A percentile compares a stretch with the other conserved stretches of the same genome.
phyloP scores from a whole-genome alignment of 1,140 invertebrate genomes.

The Lepidurus couesii region DNA sequence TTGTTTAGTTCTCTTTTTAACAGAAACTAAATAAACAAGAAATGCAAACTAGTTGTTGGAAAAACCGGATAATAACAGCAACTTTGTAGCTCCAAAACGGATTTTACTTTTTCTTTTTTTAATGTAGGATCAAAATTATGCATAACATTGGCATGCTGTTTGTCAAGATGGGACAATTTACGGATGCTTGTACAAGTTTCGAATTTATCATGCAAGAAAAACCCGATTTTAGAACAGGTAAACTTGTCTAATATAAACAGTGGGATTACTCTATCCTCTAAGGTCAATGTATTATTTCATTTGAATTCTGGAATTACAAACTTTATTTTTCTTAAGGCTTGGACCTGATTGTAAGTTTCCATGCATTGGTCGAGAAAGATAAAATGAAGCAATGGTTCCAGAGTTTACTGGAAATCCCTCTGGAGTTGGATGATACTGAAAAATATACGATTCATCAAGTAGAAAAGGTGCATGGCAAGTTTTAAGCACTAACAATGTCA shows the following conservation, averaged over 20 bases:
- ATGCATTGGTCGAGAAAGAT: conserved; percentile 85
- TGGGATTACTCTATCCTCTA: background rate
- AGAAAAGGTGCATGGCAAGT: conserved; percentile 32
- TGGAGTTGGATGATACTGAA: conserved; percentile 76
- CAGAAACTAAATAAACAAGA: no score
- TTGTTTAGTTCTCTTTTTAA: no score
- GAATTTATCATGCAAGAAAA: conserved; percentile 97
- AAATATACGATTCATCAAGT: conserved; percentile 51
- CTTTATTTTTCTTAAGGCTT: conserved; percentile 54
- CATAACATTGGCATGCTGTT: conserved; percentile 96
- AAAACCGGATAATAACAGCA: no score
- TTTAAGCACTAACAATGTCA: no score
- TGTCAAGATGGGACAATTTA: conserved; percentile 91
- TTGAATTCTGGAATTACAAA: background rate
- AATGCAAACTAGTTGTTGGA: no score
- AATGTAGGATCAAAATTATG: conserved; percentile 84
- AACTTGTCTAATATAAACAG: background rate
- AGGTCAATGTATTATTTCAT: background rate
- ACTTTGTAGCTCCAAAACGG: no score
- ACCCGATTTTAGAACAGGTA: conserved; percentile 73
- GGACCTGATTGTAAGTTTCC: conserved; percentile 88
- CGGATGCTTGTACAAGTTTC: conserved; percentile 91
- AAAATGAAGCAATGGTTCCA: conserved; percentile 91
- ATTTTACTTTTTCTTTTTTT: background rate
- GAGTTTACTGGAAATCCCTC: conserved; percentile 78